Conservation (phyloP, 2,113 vertebrate genomes). For the Ammodytes dubius region DNA sequence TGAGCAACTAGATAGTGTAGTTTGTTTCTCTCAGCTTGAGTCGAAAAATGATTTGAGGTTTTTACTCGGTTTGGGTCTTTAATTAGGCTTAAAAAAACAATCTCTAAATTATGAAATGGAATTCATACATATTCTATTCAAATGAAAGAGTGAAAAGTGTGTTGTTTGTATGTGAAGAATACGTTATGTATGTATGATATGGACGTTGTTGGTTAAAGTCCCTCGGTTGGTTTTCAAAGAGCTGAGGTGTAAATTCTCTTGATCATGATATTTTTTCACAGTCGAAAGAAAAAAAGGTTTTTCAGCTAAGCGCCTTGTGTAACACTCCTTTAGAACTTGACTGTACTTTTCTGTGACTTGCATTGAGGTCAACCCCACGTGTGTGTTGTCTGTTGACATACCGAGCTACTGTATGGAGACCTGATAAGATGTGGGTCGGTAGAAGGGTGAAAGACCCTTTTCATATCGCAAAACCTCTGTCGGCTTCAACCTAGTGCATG, state of each 20-base stretch:
- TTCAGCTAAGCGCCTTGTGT: not conserved
- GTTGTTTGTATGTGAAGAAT: not conserved
- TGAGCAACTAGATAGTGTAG: not conserved
- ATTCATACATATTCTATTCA: not conserved
- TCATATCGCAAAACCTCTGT: not conserved
- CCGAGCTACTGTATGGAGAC: not conserved
- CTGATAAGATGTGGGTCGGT: conserved; percentile 65
- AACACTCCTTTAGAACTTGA: not conserved
- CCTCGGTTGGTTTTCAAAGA: not conserved
- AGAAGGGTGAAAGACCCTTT: conserved; percentile 22
- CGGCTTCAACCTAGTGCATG: not conserved
- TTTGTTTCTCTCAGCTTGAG: not conserved
- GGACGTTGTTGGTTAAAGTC: not conserved
- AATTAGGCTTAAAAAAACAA: not conserved
- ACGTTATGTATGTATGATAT: not conserved
- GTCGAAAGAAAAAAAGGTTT: too few species aligned
- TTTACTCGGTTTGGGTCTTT: too few species aligned
- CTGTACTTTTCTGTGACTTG: not conserved
- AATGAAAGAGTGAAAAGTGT: too few species aligned
- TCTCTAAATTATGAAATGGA: too few species aligned
- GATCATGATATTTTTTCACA: too few species aligned
- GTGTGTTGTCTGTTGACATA: conserved; percentile 26
- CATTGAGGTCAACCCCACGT: not conserved
- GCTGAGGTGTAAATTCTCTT: too few species aligned
- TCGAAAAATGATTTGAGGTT: too few species aligned